Conservation (phyloP, 2,797 vertebrate species). For the Ctenopoma kingsleyae region DNA sequence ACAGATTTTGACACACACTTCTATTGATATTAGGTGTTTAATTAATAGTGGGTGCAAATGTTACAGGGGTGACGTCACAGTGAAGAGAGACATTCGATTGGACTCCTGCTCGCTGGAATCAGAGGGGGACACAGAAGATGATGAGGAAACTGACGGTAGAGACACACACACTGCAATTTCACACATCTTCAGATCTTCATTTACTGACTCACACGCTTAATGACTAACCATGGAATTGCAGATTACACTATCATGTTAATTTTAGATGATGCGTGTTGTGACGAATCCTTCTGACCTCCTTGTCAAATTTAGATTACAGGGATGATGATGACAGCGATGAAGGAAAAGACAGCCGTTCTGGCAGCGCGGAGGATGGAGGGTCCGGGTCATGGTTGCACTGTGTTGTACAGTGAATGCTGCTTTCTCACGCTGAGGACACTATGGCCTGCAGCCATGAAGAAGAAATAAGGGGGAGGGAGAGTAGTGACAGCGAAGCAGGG, state of each 20-base stretch:
- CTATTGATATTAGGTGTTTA: slow-evolving; percentile 33
- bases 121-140: slow-evolving; percentile 80
- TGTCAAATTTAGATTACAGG: slow-evolving; percentile 65
- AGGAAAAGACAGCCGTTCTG: slow-evolving; percentile 45
- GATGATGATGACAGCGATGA: slow-evolving; percentile 53
- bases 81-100: slow-evolving; percentile 76
- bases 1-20: slow-evolving; percentile 28
- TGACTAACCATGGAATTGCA: slow-evolving; percentile 25
- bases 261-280: slow-evolving; percentile 40
- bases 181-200: slow-evolving; percentile 30
- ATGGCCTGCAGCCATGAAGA: slow-evolving; percentile 66
- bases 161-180: slow-evolving; percentile 29
- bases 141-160: slow-evolving; percentile 74
- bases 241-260: slow-evolving; percentile 31
- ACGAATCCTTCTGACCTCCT: slow-evolving; percentile 35
- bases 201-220: slow-evolving; percentile 26
- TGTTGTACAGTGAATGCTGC: slow-evolving; percentile 81
- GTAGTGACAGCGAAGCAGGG: slow-evolving; percentile 42
- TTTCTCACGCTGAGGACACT: slow-evolving; percentile 68
- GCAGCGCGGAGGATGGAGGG: slow-evolving; percentile 45
- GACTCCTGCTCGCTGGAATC: slow-evolving; percentile 78
- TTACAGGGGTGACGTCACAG: slow-evolving; percentile 84
- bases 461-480: slow-evolving; percentile 59
- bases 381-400: slow-evolving; percentile 81
- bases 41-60: slow-evolving; percentile 50